Evolutionary conservation across 1,140 invertebrate species (phyloP), one percentile per base, ranked within the genome.

Genomic region (Solenopsis fugax): DNA sequence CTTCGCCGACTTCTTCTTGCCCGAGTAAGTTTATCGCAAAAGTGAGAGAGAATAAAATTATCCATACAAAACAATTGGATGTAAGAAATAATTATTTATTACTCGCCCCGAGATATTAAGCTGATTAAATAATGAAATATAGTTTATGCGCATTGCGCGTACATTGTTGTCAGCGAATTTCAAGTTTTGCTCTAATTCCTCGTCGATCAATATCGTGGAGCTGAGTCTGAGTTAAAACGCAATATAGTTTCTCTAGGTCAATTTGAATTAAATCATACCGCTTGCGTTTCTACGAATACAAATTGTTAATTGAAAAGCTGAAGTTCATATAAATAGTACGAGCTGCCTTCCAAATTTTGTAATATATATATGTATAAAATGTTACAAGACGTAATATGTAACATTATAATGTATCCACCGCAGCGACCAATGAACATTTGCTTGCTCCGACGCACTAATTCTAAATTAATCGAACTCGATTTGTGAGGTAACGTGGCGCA

Each of bases 401-500:
- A 7, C 41, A 5, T 41, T 41, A 41, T 41, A 41, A 41, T 6
- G 73, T 60, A 60, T 50, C 13, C 67, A 7, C 37, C 12, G 62
- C n/a, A 52, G 18, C 9, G 48, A 13, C 13, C 34, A 50, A 73
- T 50, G 41, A 73, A 75, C n/a, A 21, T 56, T 7, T 48, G 52
- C 67, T 5, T 21, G 54, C 41, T 48, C 52, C 18, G 45, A 37
- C 24, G 54, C 41, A 84, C 45, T 84, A 75, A 84, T 75, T 60
- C 2, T 1, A 21, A 75, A 84, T 84, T 84, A 60, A 62, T 84
- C 41, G n/a, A 62, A 84, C 41, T 84, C 41, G 18, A 37, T 82
- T 82, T 73, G 18, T 24, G 45, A 75, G 41, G 24, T 75, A 60
- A 73, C 54, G 67, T n/a, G 18, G 45, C 13, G 54, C 54, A 29